Conservation (phyloP, 1,140 invertebrate species). For the Dolichoris vasculosae region DNA sequence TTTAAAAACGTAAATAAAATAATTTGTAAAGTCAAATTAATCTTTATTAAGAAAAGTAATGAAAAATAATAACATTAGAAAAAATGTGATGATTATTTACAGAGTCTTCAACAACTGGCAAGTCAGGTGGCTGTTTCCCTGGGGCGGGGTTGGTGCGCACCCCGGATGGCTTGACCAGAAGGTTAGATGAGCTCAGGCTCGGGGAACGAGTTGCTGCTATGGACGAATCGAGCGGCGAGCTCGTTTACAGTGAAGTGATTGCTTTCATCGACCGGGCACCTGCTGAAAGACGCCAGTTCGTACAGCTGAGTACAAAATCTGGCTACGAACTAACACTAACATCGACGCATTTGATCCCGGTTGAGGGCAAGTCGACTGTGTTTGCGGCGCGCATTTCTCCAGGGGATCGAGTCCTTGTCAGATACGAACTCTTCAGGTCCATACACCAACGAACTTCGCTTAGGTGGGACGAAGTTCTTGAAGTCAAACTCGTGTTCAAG, state of each 20-base stretch:
- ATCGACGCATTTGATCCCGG: constrained; percentile 86
- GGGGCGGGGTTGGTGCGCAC: constrained; percentile 78
- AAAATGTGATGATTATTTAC: constrained; percentile 73
- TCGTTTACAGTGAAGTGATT: constrained; percentile 90
- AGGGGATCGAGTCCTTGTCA: constrained; percentile 75
- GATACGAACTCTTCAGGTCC: constrained; percentile 70
- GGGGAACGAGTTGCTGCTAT: constrained; percentile 90
- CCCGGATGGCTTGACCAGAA: constrained; percentile 72
- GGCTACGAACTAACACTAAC: constrained; percentile 86
- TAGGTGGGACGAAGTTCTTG: constrained; percentile 78
- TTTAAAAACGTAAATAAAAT: too few species aligned
- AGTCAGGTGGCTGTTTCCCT: constrained; percentile 88
- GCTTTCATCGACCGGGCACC: constrained; percentile 90
- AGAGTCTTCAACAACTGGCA: constrained; percentile 93
- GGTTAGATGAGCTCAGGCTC: constrained; percentile 79
- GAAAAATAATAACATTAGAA: too few species aligned
- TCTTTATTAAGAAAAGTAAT: too few species aligned
- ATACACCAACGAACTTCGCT: constrained; percentile 66
- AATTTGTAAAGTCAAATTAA: too few species aligned
- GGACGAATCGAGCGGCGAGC: constrained; percentile 77
- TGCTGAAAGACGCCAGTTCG: constrained; percentile 80
- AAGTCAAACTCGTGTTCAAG: constrained; percentile 75
- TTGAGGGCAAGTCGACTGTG: constrained; percentile 69
- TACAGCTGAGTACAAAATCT: constrained; percentile 82
- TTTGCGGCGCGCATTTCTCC: constrained; percentile 78